Base-by-base conservation (phyloP, 2,888 invertebrate species). In the Dexiosoma caninum region DNA sequence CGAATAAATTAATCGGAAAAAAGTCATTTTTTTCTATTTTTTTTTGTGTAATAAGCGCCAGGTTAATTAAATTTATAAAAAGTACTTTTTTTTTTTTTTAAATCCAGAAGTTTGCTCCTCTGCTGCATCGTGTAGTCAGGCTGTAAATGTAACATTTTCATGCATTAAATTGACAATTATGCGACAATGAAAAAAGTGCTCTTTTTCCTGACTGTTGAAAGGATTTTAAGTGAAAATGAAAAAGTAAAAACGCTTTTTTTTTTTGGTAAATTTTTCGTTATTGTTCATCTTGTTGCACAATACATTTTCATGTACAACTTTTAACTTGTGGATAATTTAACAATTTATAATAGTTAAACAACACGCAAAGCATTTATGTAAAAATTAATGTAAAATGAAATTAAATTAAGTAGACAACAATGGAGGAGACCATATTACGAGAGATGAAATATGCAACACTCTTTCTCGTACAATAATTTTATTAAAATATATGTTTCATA, bases 211-310 rank as follows among this genome's bases (percentile, higher is more conserved):
- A 49, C 32, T 49, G 16, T 71, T 40, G 12, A 32, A 71, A 32
- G 16, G 44, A 66, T 59, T 71, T 32, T 59, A 71, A 71, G 59
- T 66, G 71, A 51, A 71, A 78, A 66, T 71, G 27, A 66, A 59
- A 69, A 78, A 37, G 6, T 27, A 6, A 27, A 27, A 27, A 27
- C n/a, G n/a, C n/a, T n/a, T n/a, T n/a, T n/a, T 10, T 49, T n/a
- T n/a, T 32, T 77, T 49, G 53, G 32, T 12, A 2, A 51, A 71
- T 21, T 9, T 32, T 40, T 49, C 14, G 19, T 44, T 59, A 5
- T 27, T 27, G 6, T 32, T 30, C 2, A 30, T 49, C 1, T 19
- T 19, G 46, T 49, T 19, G n/a, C 7, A 21, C 19, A 0, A 46
- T 44, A 46, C 9, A 30, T 30, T 44, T 30, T 27, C 30, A 67